These are phyloP conservation scores for Cheilosia vernalis DNA, from an alignment of 2,888 invertebrate species.

Conservation along the genomic window DNA sequence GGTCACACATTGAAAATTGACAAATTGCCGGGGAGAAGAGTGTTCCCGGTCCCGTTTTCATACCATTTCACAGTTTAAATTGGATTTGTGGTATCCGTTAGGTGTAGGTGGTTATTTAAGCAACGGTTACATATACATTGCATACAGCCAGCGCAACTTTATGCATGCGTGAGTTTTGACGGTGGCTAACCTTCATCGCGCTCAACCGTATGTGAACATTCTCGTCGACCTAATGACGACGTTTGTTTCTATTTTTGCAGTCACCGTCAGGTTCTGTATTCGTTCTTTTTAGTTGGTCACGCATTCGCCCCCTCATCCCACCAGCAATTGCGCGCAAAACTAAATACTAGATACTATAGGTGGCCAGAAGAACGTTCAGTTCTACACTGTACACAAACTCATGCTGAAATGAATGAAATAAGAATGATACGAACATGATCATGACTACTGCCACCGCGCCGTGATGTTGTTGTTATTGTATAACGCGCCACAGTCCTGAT, in stretches of 20 bases:
- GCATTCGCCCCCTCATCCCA: constrained; percentile 52
- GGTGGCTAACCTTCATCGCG: constrained; percentile 60
- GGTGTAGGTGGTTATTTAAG: constrained; percentile 50
- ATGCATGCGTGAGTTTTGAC: constrained; percentile 65
- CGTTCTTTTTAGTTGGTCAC: constrained; percentile 49
- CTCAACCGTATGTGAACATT: constrained; percentile 37
- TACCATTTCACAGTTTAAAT: constrained; percentile 31
- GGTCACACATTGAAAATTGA: constrained; percentile 46
- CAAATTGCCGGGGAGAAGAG: constrained; percentile 35
- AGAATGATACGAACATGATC: constrained; percentile 66
- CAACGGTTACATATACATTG: constrained; percentile 52
- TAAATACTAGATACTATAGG: constrained; percentile 22
- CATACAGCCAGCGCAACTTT: constrained; percentile 51
- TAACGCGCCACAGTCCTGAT: constrained; percentile 35
- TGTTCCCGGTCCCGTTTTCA: constrained; percentile 10
- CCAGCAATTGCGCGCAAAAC: constrained; percentile 40
- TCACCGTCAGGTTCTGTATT: constrained; percentile 43
- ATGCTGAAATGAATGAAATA: constrained; percentile 57
- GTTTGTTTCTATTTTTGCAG: constrained; percentile 39
- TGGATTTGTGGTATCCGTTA: constrained; percentile 56
- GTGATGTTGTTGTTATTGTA: constrained; percentile 1
- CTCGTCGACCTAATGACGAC: constrained; percentile 54
- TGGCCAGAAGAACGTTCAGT: constrained; percentile 13
- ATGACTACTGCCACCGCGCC: constrained; percentile 37
- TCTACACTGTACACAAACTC: background rate